Conservation (phyloP, 2,113 vertebrate genomes). For the Sterna hirundo region DNA sequence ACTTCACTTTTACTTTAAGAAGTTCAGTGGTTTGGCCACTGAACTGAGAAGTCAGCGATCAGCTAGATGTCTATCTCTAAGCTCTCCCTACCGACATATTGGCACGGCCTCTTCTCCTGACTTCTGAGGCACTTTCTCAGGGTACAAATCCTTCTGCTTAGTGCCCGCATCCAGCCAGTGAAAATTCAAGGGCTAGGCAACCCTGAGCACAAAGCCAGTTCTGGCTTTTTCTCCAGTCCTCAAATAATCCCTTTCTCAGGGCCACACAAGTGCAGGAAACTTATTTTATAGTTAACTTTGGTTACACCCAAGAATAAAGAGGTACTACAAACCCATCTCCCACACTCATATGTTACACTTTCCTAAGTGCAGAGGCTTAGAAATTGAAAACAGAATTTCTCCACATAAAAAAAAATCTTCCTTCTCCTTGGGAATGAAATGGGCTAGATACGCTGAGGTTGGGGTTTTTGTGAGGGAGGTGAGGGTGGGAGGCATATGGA, state of each 20-base stretch:
- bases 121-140: not conserved
- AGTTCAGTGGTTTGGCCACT: not conserved
- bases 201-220: not conserved
- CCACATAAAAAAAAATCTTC: not conserved
- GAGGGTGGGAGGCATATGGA: rapidly evolving
- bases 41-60: not conserved
- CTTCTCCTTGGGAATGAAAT: not conserved
- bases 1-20: not conserved
- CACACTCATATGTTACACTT: not conserved
- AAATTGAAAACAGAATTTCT: not conserved
- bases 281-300: not conserved
- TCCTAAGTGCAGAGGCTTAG: not conserved
- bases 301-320: not conserved
- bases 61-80: not conserved
- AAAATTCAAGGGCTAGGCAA: not conserved
- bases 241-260: not conserved
- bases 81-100: rapidly evolving
- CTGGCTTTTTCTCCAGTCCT: not conserved
- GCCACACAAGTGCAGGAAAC: not conserved
- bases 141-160: not conserved
- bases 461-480: not conserved
- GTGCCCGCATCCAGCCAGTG: not conserved
- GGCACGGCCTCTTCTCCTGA: not conserved
- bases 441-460: not conserved
- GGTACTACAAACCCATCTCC: not conserved